Percentiles rank a stretch among this genome's conserved stretches.
phyloP scores from a whole-genome alignment of 2,797 vertebrate species.

The Potorous gilbertii region DNA sequence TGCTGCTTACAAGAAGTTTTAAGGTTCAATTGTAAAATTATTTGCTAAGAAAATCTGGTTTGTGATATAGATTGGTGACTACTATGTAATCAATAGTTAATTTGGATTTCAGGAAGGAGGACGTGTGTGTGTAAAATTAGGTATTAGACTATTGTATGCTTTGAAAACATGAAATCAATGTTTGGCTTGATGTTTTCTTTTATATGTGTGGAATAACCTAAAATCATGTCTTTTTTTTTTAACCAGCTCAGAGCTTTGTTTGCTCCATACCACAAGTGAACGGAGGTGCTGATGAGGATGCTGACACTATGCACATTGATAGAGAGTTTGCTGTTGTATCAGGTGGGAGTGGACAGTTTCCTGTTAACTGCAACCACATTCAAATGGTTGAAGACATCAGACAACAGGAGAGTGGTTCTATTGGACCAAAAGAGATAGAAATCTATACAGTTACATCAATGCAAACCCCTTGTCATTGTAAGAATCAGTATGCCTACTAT shows the following conservation, averaged over 20 bases:
- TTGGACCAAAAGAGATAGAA: conserved; percentile 93
- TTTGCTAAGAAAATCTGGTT: neutral
- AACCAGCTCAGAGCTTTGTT: conserved; percentile 82
- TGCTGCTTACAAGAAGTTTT: neutral
- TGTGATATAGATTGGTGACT: neutral
- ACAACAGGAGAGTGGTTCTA: conserved; percentile 86
- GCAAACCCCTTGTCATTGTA: conserved; percentile 98
- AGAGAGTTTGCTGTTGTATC: conserved; percentile 87
- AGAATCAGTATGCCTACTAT: conserved; percentile 96
- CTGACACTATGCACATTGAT: conserved; percentile 91
- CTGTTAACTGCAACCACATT: conserved; percentile 91
- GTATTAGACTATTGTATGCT: neutral
- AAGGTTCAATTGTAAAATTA: neutral
- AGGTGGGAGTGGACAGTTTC: conserved; percentile 95
- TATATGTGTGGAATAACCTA: neutral
- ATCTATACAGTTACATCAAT: conserved; percentile 97
- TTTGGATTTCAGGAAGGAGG: neutral
- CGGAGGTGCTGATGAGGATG: conserved; percentile 85
- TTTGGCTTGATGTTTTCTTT: neutral
- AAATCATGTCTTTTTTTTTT: conserved; percentile 29
- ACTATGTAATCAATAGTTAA: neutral
- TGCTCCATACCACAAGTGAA: conserved; percentile 80
- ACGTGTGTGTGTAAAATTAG: neutral
- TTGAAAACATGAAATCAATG: neutral
- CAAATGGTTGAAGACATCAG: conserved; percentile 89